These are phyloP conservation scores for Labeo catla DNA, from an alignment of 2,113 vertebrate species.

Conservation along the genomic window DNA sequence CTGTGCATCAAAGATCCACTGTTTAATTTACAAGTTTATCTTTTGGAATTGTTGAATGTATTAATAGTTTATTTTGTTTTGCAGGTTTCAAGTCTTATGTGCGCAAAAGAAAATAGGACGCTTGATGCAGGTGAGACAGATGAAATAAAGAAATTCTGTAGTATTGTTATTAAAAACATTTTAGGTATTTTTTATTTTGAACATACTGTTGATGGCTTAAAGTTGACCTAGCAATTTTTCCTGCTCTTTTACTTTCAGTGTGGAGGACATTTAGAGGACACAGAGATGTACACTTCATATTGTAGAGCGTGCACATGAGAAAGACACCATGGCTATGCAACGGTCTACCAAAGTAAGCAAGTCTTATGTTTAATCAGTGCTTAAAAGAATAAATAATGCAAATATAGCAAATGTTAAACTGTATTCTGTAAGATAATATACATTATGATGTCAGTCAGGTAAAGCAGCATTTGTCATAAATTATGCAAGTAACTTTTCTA, in stretches of 20 bases:
- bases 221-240: neutral
- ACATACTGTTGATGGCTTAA: neutral
- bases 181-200: neutral
- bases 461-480: neutral
- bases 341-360: neutral
- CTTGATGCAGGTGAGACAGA: conserved; percentile 23
- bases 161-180: neutral
- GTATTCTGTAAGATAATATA: neutral
- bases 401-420: neutral
- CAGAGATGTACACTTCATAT: conserved; percentile 10
- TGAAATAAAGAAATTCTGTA: neutral
- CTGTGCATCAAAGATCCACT: neutral
- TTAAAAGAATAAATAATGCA: neutral
- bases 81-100: neutral
- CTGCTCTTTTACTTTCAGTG: neutral
- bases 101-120: neutral
- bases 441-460: neutral
- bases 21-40: neutral
- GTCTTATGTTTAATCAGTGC: neutral
- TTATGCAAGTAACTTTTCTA: neutral
- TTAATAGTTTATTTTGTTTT: neutral
- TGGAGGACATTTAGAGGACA: conserved; percentile 5
- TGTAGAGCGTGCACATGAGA: neutral
- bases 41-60: neutral
- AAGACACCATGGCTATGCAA: neutral